phyloP scores from a whole-genome alignment of 1,140 invertebrate genomes.

The Rhagoletis zephyria region DNA sequence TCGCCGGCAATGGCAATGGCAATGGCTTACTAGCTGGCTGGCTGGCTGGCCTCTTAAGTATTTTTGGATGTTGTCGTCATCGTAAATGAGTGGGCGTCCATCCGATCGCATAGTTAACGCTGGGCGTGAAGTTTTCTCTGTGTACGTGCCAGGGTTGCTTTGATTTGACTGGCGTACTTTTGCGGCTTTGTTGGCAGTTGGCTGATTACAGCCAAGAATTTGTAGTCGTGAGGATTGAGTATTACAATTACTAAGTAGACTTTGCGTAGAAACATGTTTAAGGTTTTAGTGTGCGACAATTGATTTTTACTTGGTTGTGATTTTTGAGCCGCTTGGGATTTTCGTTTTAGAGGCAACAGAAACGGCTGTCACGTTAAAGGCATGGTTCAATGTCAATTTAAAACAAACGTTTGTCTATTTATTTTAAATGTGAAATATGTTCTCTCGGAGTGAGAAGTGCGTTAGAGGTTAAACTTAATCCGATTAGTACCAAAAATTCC shows the following conservation, averaged over 20 bases:
- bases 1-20: not conserved
- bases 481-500: no score
- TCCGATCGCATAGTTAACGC: not conserved
- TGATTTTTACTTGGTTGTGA: not conserved
- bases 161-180: conserved; percentile 41
- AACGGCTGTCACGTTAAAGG: no score
- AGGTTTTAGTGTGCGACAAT: conserved; percentile 32
- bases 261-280: not conserved
- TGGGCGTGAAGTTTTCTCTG: not conserved
- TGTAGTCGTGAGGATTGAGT: conserved; percentile 15
- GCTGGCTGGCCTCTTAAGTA: conserved; percentile 41
- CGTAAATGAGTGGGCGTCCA: conserved; percentile 31
- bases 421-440: no score
- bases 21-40: no score
- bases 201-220: conserved; percentile 12
- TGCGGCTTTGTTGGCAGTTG: conserved; percentile 18
- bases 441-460: no score
- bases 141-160: conserved; percentile 47
- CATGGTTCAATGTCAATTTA: no score
- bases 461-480: no score
- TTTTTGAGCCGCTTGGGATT: no score
- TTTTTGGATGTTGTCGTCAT: not conserved
- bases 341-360: no score
- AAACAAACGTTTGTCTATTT: no score
- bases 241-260: not conserved